A percentile compares a stretch with the other conserved stretches of the same genome.
Evolutionary conservation across 1,140 invertebrate genomes (phyloP).

Genomic region (Archegozetes longisetosus): DNA sequence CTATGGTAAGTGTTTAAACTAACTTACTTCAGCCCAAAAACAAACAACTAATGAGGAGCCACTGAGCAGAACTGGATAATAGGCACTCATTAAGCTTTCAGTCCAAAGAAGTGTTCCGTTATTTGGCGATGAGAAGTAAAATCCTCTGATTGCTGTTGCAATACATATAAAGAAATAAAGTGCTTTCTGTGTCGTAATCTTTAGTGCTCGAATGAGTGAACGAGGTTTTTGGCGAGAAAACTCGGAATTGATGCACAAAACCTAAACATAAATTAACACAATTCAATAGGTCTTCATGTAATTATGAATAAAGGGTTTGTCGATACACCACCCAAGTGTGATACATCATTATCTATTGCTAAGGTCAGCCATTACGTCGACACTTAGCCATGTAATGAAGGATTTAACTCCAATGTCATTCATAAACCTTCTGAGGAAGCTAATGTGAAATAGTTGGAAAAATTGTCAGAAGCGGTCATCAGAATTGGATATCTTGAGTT

Average conservation of each 20-base stretch:
- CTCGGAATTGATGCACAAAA: slow-evolving; percentile 37
- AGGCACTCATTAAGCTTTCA: slow-evolving; percentile 64
- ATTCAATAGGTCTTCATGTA: not conserved
- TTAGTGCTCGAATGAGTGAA: slow-evolving; percentile 56
- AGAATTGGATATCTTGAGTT: no score
- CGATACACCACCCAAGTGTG: not conserved
- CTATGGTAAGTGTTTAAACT: not conserved
- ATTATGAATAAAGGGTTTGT: not conserved
- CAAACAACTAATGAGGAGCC: slow-evolving; percentile 80
- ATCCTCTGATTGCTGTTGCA: slow-evolving; percentile 62
- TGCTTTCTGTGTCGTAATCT: slow-evolving; percentile 76
- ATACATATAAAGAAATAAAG: slow-evolving; percentile 76
- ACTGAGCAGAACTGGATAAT: slow-evolving; percentile 73
- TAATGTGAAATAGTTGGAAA: no score
- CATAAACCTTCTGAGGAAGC: no score
- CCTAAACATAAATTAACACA: slow-evolving; percentile 21
- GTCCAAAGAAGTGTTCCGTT: slow-evolving; percentile 61
- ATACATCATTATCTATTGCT: slow-evolving; percentile 4
- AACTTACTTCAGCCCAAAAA: slow-evolving; percentile 83
- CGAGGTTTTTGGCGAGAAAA: slow-evolving; percentile 65
- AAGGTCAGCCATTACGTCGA: no score
- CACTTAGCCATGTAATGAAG: no score
- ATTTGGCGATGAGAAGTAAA: slow-evolving; percentile 73
- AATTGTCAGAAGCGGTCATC: no score
- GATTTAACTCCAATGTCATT: no score